These are phyloP conservation scores for Eubasilissa splendida DNA, from an alignment of 2,888 invertebrate genomes.

Conservation along the genomic window DNA sequence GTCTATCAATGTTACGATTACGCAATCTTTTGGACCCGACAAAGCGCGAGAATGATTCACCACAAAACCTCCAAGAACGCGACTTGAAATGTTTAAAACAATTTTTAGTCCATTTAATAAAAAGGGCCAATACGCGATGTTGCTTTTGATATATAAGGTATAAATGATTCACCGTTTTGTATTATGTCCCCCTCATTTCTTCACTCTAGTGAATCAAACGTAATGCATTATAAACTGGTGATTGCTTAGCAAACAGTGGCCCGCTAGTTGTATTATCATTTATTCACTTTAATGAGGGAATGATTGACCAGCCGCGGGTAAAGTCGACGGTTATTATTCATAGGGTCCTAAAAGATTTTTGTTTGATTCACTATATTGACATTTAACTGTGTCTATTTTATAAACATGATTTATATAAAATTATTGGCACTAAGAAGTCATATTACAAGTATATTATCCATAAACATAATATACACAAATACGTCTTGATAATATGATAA, in stretches of 20 bases:
- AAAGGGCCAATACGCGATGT: neutral
- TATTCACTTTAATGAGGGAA: constrained; percentile 46
- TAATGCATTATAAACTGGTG: constrained; percentile 28
- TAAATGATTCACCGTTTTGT: neutral
- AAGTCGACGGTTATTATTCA: neutral
- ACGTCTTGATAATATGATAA: no score
- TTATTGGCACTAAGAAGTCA: no score
- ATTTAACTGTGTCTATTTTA: no score
- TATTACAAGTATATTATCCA: no score
- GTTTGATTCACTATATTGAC: constrained; percentile 40
- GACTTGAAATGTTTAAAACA: neutral
- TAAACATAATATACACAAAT: no score
- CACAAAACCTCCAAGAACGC: constrained; percentile 5
- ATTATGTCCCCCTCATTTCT: constrained; percentile 1
- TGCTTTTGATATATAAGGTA: neutral
- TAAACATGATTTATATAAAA: no score
- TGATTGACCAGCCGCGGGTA: constrained; percentile 36
- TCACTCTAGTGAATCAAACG: neutral
- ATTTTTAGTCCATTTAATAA: neutral
- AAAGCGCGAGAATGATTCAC: constrained; percentile 22
- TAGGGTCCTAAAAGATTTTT: constrained; percentile 34
- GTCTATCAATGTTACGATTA: constrained; percentile 9
- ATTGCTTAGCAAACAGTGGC: constrained; percentile 32
- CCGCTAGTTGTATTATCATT: constrained; percentile 34
- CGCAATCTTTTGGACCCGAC: neutral